phyloP scores from a whole-genome alignment of 2,888 invertebrate genomes.

The Dolomedes plantarius region DNA sequence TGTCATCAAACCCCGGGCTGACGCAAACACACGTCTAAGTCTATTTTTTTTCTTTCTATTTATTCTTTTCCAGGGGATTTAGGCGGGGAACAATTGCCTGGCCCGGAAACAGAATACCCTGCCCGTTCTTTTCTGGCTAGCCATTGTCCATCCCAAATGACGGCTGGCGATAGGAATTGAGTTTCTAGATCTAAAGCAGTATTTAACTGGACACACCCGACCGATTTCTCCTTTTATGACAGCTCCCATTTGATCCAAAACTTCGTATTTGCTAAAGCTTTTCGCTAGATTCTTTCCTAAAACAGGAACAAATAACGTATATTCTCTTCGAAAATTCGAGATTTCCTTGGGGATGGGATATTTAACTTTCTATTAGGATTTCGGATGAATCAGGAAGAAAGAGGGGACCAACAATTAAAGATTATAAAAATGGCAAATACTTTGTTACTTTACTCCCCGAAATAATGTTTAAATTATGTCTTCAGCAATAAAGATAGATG shows the following conservation, averaged over 20 bases:
- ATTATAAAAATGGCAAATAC: neutral
- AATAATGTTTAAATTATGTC: no score
- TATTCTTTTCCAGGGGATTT: slow-evolving; percentile 36
- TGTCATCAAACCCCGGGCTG: slow-evolving; percentile 59
- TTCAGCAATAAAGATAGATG: no score
- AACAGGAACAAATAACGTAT: neutral
- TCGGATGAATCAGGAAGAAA: no score
- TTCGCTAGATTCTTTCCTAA: slow-evolving; percentile 24
- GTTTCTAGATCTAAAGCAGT: slow-evolving; percentile 22
- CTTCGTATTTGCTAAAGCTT: slow-evolving; percentile 53
- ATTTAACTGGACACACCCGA: slow-evolving; percentile 52
- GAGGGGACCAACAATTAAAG: no score
- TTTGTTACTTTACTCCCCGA: no score
- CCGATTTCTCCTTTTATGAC: slow-evolving; percentile 60
- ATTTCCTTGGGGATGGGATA: neutral
- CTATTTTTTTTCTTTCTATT: slow-evolving; percentile 10
- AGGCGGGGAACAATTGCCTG: slow-evolving; percentile 47
- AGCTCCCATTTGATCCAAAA: slow-evolving; percentile 37
- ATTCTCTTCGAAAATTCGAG: neutral
- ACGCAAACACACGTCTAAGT: slow-evolving; percentile 52
- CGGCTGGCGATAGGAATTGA: slow-evolving; percentile 35
- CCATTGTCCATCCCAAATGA: slow-evolving; percentile 66
- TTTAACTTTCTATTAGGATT: neutral
- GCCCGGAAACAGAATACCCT: slow-evolving; percentile 54
- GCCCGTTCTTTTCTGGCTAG: slow-evolving; percentile 27